Conservation (phyloP, 2,888 invertebrate species). For the Dione vanillae region DNA sequence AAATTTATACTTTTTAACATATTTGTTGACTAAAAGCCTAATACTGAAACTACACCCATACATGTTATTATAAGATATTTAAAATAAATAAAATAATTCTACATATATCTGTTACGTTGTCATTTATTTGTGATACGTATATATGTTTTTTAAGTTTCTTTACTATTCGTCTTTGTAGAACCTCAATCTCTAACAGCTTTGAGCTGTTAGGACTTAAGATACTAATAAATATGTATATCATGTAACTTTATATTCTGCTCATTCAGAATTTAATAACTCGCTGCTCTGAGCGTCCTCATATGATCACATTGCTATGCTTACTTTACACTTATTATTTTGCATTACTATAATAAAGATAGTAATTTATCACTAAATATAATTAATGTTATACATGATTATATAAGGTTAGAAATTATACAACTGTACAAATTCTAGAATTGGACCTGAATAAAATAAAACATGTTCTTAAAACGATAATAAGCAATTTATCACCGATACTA, state of each 20-base stretch:
- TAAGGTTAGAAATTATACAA: no score
- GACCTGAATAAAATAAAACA: no score
- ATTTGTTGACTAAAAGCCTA: background rate
- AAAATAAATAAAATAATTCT: conserved; percentile 18
- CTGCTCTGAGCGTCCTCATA: background rate
- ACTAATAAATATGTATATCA: background rate
- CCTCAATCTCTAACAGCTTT: background rate
- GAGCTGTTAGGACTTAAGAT: background rate
- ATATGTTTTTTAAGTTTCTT: no score
- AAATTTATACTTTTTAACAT: background rate
- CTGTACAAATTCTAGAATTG: no score
- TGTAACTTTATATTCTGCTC: background rate
- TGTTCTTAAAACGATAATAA: no score
- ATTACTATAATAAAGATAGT: no score
- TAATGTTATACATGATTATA: no score
- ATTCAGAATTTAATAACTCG: background rate
- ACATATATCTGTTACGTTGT: background rate
- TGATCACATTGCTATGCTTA: background rate
- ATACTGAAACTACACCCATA: background rate
- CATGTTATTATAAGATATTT: conserved; percentile 10
- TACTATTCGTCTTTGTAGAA: no score
- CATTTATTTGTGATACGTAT: background rate
- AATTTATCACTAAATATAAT: no score
- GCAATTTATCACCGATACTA: no score
- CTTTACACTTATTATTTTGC: no score